Conservation (phyloP, 92 coral and sea anemone genomes). For the Siderastrea siderea region DNA sequence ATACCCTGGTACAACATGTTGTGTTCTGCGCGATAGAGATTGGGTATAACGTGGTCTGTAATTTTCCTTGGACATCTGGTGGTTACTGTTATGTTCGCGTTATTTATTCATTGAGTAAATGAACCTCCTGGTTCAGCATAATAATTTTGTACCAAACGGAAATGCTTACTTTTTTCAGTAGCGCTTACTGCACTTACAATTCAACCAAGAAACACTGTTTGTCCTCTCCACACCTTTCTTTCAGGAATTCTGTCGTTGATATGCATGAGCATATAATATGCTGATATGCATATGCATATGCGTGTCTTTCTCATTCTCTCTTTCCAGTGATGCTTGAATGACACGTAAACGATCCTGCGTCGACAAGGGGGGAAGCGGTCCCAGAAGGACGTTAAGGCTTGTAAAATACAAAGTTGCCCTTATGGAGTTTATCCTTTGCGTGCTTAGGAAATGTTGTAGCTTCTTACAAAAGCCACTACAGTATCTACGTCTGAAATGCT, state of each 20-base stretch:
- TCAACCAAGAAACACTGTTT: neutral
- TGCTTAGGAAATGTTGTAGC: neutral
- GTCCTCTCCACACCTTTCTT: too few relatives aligned
- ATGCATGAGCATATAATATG: too few relatives aligned
- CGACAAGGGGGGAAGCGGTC: too few relatives aligned
- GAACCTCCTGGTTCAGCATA: neutral
- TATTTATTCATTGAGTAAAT: neutral
- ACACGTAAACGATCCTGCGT: too few relatives aligned
- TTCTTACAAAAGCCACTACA: neutral
- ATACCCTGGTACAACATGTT: neutral
- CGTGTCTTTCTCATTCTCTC: too few relatives aligned
- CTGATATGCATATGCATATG: too few relatives aligned
- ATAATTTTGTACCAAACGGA: neutral
- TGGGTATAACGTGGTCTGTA: neutral
- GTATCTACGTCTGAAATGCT: neutral
- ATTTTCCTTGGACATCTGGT: neutral
- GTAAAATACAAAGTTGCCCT: neutral
- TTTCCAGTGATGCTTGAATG: too few relatives aligned
- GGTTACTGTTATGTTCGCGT: too few relatives aligned
- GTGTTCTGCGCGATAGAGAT: neutral
- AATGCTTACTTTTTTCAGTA: neutral
- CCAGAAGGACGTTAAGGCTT: neutral
- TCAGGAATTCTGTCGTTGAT: too few relatives aligned
- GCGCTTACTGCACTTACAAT: neutral
- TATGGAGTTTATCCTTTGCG: neutral